A percentile compares a stretch with the other conserved stretches of the same genome.
Conservation (phyloP, 1,140 invertebrate genomes). For the Drosophila murphyi region DNA sequence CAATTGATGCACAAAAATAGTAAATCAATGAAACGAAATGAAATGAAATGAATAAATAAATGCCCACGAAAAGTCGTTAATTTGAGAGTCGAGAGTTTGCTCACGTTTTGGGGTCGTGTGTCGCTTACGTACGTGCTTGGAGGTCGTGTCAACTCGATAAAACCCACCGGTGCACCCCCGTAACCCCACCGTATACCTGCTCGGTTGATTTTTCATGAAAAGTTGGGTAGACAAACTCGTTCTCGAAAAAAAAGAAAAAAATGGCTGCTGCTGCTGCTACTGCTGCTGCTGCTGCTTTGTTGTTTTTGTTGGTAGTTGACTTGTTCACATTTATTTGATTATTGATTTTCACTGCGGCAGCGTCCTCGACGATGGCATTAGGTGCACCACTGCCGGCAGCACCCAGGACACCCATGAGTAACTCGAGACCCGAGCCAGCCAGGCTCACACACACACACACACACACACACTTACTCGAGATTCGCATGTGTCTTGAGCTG, state of each 20-base stretch:
- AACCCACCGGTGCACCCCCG: background rate
- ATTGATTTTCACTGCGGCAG: conserved; percentile 70
- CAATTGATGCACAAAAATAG: conserved; percentile 23
- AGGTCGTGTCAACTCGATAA: conserved; percentile 3
- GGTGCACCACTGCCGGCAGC: conserved; percentile 54
- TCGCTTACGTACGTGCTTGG: conserved; percentile 42
- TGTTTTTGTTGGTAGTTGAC: conserved; percentile 59
- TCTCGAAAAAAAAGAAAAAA: conserved; percentile 26
- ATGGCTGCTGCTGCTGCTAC: conserved; percentile 54
- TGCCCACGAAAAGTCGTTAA: conserved; percentile 45
- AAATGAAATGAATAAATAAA: conserved; percentile 37
- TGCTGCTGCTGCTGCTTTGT: background rate
- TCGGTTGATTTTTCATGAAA: conserved; percentile 1
- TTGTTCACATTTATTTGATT: conserved; percentile 73
- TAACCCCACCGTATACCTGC: background rate
- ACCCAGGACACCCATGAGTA: conserved; percentile 60
- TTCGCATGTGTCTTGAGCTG: conserved; percentile 59
- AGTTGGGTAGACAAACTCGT: conserved; percentile 21
- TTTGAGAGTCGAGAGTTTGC: conserved; percentile 52
- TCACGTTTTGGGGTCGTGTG: conserved; percentile 60
- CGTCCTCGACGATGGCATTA: conserved; percentile 53
- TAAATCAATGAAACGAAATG: conserved; percentile 16
- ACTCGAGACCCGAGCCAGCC: conserved; percentile 48
- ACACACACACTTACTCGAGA: conserved; percentile 32
- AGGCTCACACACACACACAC: background rate